Evolutionary conservation across 2,888 invertebrate genomes (phyloP).

Genomic region (Hermaeophaga mercurialis): DNA sequence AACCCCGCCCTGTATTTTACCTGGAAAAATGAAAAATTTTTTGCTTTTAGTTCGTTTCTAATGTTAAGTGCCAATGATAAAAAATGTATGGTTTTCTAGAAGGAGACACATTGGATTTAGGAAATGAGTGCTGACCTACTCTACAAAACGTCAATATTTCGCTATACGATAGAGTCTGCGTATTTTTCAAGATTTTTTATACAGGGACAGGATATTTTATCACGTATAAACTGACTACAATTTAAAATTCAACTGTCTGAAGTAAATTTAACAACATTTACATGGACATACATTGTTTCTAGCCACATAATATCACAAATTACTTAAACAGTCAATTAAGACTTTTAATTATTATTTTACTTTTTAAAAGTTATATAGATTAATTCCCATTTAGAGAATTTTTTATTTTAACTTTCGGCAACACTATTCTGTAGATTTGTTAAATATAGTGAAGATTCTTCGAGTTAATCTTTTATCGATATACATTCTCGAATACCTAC

Average conservation of each 20-base stretch:
- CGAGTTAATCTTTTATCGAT: slow-evolving; percentile 11
- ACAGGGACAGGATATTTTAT: neutral
- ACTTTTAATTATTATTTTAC: slow-evolving; percentile 15
- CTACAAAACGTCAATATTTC: neutral
- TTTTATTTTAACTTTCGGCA: slow-evolving; percentile 17
- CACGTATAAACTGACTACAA: neutral
- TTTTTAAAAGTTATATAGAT: slow-evolving; percentile 23
- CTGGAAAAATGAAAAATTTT: no score
- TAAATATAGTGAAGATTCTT: neutral
- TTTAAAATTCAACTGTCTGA: neutral
- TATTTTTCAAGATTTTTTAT: neutral
- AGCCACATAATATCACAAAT: slow-evolving; percentile 22
- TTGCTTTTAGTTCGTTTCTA: no score
- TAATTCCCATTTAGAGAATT: slow-evolving; percentile 7
- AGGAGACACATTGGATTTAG: no score
- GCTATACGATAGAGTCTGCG: neutral
- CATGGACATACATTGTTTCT: slow-evolving; percentile 7
- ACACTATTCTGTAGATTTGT: slow-evolving; percentile 23
- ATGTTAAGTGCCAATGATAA: no score
- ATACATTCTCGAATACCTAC: slow-evolving; percentile 5
- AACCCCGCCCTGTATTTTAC: no score
- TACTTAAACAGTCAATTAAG: slow-evolving; percentile 15
- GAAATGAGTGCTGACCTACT: neutral
- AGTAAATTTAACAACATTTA: slow-evolving; percentile 10
- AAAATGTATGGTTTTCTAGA: no score